These are phyloP conservation scores for Hucho hucho DNA, from an alignment of 2,113 vertebrate species.

Conservation along the genomic window DNA sequence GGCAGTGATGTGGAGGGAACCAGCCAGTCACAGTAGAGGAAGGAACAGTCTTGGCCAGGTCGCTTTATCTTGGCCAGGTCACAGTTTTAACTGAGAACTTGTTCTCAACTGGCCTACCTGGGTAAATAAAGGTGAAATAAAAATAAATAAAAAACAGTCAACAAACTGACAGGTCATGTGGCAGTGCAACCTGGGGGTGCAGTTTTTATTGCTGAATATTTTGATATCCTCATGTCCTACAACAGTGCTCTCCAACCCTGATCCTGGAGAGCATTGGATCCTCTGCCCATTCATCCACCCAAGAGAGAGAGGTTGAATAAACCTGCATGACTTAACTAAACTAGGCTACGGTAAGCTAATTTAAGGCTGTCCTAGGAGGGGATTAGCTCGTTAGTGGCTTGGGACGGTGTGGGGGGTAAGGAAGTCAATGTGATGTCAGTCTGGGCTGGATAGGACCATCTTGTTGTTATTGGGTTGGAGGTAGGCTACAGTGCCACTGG, in stretches of 20 bases:
- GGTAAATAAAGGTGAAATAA: too few relatives aligned
- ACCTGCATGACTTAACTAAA: constrained; percentile 47
- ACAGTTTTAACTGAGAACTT: too few relatives aligned
- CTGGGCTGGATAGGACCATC: neutral
- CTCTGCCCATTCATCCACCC: constrained; percentile 19
- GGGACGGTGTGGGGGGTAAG: constrained; percentile 24
- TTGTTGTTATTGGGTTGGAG: neutral
- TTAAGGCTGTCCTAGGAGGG: constrained; percentile 51
- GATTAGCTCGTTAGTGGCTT: constrained; percentile 60
- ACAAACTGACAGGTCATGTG: neutral
- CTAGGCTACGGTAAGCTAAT: constrained; percentile 55
- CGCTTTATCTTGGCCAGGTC: too few relatives aligned
- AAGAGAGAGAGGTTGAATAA: constrained; percentile 30
- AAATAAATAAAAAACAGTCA: too few relatives aligned
- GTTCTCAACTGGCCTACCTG: too few relatives aligned
- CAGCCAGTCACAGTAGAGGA: neutral
- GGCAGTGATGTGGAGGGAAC: neutral
- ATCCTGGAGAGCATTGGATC: neutral
- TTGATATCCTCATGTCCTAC: neutral
- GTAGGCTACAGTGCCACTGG: neutral
- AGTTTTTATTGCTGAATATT: neutral
- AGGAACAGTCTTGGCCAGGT: neutral
- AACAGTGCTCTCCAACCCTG: neutral
- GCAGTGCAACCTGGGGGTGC: neutral
- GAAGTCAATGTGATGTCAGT: constrained; percentile 34